Evolutionary conservation across 2,888 invertebrate species (phyloP).

Genomic region (Philaethria dido): DNA sequence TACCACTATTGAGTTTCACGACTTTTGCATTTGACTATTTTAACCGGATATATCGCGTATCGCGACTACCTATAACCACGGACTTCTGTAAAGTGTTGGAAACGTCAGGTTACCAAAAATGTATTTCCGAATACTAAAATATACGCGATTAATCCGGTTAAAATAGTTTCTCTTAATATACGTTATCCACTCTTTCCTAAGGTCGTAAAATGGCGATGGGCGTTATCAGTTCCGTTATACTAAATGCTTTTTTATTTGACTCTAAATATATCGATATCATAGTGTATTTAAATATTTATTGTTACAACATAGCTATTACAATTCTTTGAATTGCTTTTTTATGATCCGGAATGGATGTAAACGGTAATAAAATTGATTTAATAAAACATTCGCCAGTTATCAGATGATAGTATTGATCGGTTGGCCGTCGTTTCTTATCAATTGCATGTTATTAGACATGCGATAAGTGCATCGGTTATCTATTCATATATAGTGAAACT

Average conservation of each 20-base stretch:
- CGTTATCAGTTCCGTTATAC: not conserved
- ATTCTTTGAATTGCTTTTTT: constrained; percentile 37
- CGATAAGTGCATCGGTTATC: constrained; percentile 42
- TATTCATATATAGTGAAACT: not conserved
- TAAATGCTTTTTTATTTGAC: not conserved
- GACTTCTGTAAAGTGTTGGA: no score
- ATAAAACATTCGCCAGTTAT: constrained; percentile 41
- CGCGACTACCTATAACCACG: no score
- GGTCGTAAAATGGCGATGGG: no score
- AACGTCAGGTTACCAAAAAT: no score
- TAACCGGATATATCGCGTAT: no score
- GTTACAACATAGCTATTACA: constrained; percentile 1
- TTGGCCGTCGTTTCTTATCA: constrained; percentile 39
- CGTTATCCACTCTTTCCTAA: no score
- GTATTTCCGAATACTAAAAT: no score
- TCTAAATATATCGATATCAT: not conserved
- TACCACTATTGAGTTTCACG: no score
- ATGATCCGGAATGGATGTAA: constrained; percentile 33
- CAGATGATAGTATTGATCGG: constrained; percentile 43
- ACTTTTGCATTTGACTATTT: no score
- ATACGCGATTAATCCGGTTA: no score
- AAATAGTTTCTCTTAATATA: no score
- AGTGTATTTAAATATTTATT: not conserved
- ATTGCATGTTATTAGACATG: constrained; percentile 44
- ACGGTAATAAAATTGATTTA: constrained; percentile 40